Evolutionary conservation across 2,113 vertebrate species (phyloP).

Genomic region (Seriola aureovittata): DNA sequence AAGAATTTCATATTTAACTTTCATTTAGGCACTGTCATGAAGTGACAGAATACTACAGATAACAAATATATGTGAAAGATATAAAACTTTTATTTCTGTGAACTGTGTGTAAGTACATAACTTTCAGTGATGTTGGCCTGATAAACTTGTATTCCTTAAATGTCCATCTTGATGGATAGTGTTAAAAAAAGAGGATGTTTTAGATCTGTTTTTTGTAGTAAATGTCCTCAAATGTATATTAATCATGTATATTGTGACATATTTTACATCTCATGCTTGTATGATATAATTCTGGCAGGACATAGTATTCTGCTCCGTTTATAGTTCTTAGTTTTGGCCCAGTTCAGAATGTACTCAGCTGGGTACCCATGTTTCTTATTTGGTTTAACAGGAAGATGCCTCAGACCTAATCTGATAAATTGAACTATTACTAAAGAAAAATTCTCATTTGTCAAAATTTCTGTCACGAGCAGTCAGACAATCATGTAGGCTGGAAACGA

Average conservation of each 20-base stretch:
- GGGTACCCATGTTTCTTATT: not conserved
- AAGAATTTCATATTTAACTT: not conserved
- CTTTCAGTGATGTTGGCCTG: not conserved
- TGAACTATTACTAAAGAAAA: conserved; percentile 15
- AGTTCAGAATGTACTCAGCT: conserved; percentile 11
- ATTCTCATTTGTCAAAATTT: not conserved
- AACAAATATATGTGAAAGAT: not conserved
- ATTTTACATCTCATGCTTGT: conserved; percentile 12
- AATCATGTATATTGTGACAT: conserved; percentile 8
- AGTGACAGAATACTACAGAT: conserved; percentile 2
- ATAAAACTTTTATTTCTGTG: not conserved
- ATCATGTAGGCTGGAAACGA: not conserved
- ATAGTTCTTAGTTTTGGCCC: conserved; percentile 25
- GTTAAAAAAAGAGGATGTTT: not conserved
- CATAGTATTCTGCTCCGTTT: conserved; percentile 9
- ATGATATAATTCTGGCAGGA: conserved; percentile 43
- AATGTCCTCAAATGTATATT: conserved; percentile 23
- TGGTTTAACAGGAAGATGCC: conserved; percentile 42
- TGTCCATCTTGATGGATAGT: not conserved
- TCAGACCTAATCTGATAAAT: conserved; percentile 46
- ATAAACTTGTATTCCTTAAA: not conserved
- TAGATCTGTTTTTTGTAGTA: not conserved
- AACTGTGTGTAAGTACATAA: not conserved
- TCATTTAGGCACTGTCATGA: not conserved
- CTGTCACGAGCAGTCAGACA: not conserved